Evolutionary conservation across 2,113 vertebrate genomes (phyloP).

Genomic region (Macroglossus sobrinus): DNA sequence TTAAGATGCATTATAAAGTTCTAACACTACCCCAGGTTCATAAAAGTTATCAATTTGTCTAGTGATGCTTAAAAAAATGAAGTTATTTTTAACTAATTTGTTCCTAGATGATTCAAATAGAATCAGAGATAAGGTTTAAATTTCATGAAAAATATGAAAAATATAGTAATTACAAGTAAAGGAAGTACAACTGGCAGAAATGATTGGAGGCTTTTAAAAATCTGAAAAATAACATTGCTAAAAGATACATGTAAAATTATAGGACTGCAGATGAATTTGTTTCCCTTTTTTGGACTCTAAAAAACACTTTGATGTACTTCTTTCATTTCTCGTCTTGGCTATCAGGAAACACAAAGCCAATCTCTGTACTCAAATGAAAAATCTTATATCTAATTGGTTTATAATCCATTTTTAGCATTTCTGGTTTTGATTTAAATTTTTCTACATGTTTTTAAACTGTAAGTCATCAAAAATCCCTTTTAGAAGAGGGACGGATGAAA

Average conservation of each 20-base stretch:
- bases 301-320: background rate
- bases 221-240: background rate
- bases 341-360: background rate
- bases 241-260: background rate
- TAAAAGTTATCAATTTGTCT: background rate
- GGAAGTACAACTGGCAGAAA: background rate
- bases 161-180: slow-evolving; percentile 21
- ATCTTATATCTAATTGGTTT: background rate
- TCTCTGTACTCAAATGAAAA: background rate
- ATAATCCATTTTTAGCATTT: background rate
- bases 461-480: background rate
- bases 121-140: background rate
- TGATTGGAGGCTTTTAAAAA: background rate
- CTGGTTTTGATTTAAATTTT: slow-evolving; percentile 8
- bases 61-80: background rate
- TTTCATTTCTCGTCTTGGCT: background rate
- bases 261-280: background rate
- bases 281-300: background rate
- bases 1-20: background rate
- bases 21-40: background rate
- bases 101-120: background rate
- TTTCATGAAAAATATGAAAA: background rate
- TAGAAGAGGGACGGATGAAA: background rate
- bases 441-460: background rate
- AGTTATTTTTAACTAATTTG: slow-evolving; percentile 9